These are phyloP conservation scores for Baccha elongata DNA, from an alignment of 2,888 invertebrate species.

Conservation along the genomic window DNA sequence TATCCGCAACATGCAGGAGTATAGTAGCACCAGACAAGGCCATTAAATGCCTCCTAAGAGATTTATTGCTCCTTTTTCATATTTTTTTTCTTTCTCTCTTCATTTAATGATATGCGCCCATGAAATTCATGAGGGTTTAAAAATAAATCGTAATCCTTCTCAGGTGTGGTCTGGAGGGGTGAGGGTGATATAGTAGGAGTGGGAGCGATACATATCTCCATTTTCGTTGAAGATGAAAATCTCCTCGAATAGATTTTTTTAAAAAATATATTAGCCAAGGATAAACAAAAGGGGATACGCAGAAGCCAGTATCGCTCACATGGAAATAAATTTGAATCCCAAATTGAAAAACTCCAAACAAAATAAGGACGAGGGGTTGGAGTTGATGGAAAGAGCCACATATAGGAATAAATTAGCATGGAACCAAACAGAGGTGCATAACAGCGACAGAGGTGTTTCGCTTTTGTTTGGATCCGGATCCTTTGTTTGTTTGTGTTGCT, in stretches of 20 bases:
- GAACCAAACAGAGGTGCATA: constrained; percentile 41
- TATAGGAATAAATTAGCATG: constrained; percentile 63
- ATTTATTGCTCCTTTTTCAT: constrained; percentile 61
- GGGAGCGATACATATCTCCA: constrained; percentile 10
- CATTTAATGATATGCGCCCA: constrained; percentile 59
- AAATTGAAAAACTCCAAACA: constrained; percentile 64
- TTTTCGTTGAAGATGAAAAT: constrained; percentile 29
- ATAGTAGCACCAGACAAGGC: constrained; percentile 19
- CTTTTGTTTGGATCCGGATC: constrained; percentile 31
- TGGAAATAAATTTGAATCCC: constrained; percentile 73
- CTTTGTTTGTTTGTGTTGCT: constrained; percentile 51
- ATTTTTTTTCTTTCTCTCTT: constrained; percentile 20
- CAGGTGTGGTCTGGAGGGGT: constrained; percentile 45
- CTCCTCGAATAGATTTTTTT: constrained; percentile 65
- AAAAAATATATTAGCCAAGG: constrained; percentile 71
- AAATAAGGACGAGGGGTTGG: neutral
- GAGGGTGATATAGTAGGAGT: neutral
- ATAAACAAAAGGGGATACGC: constrained; percentile 47
- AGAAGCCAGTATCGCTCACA: constrained; percentile 47
- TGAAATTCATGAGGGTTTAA: constrained; percentile 61
- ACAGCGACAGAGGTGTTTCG: constrained; percentile 33
- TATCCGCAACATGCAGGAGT: constrained; percentile 4
- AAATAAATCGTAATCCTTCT: constrained; percentile 66
- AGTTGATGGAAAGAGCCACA: neutral
- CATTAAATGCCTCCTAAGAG: constrained; percentile 61